Evolutionary conservation across 2,113 vertebrate species (phyloP), one percentile per base, ranked within the genome.

Genomic region (Cynocephalus volans): DNA sequence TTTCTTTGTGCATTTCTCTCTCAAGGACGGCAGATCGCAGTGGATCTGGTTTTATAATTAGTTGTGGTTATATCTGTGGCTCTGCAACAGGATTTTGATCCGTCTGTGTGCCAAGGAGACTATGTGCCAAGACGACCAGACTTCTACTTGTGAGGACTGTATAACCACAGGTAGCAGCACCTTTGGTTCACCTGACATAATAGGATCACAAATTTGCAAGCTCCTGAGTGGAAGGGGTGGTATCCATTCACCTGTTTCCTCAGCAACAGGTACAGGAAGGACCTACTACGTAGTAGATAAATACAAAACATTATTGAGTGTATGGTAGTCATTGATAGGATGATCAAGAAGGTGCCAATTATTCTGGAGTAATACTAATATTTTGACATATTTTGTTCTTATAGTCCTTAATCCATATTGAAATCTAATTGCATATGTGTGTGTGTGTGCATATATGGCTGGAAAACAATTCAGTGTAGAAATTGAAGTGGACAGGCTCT

Each of bases 351-450:
- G 11, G 28, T 60, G 1, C 77, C 23, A 36, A 11, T 50, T 64
- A 70, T 85, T 92, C 62, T 82, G 67, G 84, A 76, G 45, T 76
- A 76, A 69, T 85, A 81, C 11, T 76, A 73, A 60, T 45, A 76
- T 92, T 80, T 96, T 64, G 45, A 80, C 50, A 58, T 21, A 45
- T 41, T 83, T n/a, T 77, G 58, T 72, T 87, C 45, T 94, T 94
- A 17, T 19, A 72, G 56, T 67, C 15, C n/a, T 69, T 36, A 93
- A 64, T 33, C 64, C 33, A 50, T 72, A 45, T 58, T 41, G 36
- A 94, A 41, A 41, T 41, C 41, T 41, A 41, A 41, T 41, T 41
- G 41, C 18, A 26, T 19, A 0, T 45, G 28, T 58, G 9, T 17
- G 13, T 24, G 5, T n/a, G 21, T 58, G 18, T 48, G 48, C 50